Base-by-base conservation (phyloP, 2,113 vertebrate species). In the Pantherophis guttatus region DNA sequence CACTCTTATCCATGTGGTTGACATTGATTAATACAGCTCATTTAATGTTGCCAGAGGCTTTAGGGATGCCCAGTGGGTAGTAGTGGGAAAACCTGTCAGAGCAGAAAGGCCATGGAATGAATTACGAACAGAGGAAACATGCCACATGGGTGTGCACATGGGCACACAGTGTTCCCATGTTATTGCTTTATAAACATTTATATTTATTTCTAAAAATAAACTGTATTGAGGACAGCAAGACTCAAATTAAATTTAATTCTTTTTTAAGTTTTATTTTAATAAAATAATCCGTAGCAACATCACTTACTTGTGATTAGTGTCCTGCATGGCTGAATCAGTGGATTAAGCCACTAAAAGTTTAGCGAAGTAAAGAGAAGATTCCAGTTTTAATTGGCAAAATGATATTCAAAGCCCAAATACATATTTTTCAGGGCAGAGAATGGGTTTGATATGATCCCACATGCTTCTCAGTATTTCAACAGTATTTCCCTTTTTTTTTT, bases 11-110 rank as follows among this genome's bases (percentile, higher is more conserved):
- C 26, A 3, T 93, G 90, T 59, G 70, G 90, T 65, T 91, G 87
- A 86, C 87, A 89, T 8, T 91, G 93, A 94, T 48, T 85, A 94
- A 86, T 91, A 57, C 2, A 33, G 54, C 90, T 94, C 90, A 94
- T 94, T 89, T 89, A 91, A 91, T 59, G 10, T 62, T 89, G 87
- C 87, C 70, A 29, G 54, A 44, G 87, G 87, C 87, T 86, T 86
- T 86, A 91, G 62, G 75, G 75, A 94, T 88, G 85, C 86, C 85
- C 90, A 50, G 24, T 2, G 75, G 93, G 62, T 88, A 0, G 29
- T 9, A 81, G 91, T 62, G 17, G 15, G 13, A 86, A 93, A 93
- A 86, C 21, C 44, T 88, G 86, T n/a, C 91, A 87, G 3, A 87
- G 92, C 0, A 33, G 94, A 85, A 52, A 89, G 19, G n/a, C 48